Evolutionary conservation across 2,113 vertebrate species (phyloP).

Genomic region (Serinus canaria): DNA sequence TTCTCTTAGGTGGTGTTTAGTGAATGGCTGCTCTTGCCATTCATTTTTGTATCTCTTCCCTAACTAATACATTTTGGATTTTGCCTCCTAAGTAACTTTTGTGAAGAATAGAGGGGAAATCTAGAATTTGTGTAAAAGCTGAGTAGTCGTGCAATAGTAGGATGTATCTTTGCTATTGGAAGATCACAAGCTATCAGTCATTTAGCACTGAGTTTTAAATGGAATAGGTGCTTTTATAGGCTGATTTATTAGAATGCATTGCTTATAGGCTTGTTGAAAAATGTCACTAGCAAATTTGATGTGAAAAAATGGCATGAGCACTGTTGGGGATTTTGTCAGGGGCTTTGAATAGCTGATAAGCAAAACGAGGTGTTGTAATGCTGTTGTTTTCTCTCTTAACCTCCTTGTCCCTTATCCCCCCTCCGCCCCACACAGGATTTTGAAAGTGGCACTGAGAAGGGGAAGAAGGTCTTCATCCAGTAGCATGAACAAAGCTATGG

Average conservation of each 20-base stretch:
- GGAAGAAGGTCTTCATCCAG: background rate
- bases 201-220: background rate
- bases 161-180: background rate
- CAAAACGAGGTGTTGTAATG: background rate
- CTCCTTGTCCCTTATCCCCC: background rate
- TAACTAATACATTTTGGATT: background rate
- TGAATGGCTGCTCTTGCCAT: background rate
- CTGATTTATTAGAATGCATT: background rate
- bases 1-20: background rate
- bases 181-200: background rate
- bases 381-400: background rate
- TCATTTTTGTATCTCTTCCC: background rate
- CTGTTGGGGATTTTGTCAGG: background rate
- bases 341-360: constrained; percentile 12
- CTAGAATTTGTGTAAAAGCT: background rate
- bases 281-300: background rate
- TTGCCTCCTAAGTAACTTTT: background rate
- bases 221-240: background rate
- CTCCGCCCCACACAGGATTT: background rate
- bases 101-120: background rate
- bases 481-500: background rate
- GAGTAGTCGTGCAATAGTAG: background rate
- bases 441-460: background rate
- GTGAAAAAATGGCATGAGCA: background rate
- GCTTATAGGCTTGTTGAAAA: background rate